Base-by-base conservation (phyloP, 2,797 vertebrate genomes). In the Mus caroli region DNA sequence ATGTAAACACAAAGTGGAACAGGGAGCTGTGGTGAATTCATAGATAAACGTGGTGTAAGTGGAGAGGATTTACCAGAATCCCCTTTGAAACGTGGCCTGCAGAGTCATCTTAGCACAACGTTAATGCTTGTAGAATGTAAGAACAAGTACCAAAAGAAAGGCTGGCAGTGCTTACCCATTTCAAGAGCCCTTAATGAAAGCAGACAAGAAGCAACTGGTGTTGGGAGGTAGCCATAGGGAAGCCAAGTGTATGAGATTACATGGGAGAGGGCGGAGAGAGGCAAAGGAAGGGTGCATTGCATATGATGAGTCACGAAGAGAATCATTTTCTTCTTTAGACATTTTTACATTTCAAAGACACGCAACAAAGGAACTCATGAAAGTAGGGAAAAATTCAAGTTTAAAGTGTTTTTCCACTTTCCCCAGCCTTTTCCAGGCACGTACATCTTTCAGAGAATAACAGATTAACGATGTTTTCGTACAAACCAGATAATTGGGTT, bases 41-140 rank as follows among this genome's bases (percentile, higher is more conserved):
- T 62, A 94, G 96, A 96, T 96, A 90, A 97, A 97, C 91, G 95
- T 79, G 24, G 91, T 86, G 80, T 94, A 88, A 96, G 58, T 91
- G 79, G 92, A 84, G 94, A 84, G 91, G 71, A 85, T 96, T 97
- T 96, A 92, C 86, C 95, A 94, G 94, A 96, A 94, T 78, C 37
- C n/a, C 31, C 58, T 87, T 96, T 92, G 87, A 87, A 94, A 94
- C 20, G 73, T 89, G 64, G 79, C 43, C 80, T 62, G 10, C 82
- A 89, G 78, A 94, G 40, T 26, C 37, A 73, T 91, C 60, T 90
- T 87, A 90, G 79, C 96, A 96, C n/a, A 6, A 71, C 40, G 3
- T 90, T 92, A 96, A 87, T 96, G 86, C 86, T 80, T 92, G 92
- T 80, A 92, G 86, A 64, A 69, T 73, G n/a, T 84, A 94, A 90